These are phyloP conservation scores for Heteromurus nitidus DNA, from an alignment of 2,888 invertebrate genomes.

Conservation along the genomic window DNA sequence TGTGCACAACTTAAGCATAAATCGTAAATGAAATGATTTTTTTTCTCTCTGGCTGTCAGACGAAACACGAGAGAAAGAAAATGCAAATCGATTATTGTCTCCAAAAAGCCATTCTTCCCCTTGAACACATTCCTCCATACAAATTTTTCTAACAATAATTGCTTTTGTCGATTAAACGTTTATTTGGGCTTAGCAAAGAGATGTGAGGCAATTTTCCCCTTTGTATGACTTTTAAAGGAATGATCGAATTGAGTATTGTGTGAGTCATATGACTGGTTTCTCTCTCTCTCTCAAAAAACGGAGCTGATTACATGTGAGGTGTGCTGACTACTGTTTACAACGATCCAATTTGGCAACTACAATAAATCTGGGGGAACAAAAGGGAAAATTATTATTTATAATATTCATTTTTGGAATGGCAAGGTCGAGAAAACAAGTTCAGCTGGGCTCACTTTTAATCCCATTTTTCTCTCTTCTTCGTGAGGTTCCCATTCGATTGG, in stretches of 20 bases:
- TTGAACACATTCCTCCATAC: too few species aligned
- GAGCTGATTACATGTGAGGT: too few species aligned
- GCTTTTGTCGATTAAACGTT: constrained; percentile 39
- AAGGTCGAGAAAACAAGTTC: constrained; percentile 53
- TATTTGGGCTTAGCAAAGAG: too few species aligned
- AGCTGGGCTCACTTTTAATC: too few species aligned
- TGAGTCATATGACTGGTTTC: background rate
- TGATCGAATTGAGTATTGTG: constrained; percentile 34
- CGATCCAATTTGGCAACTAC: constrained; percentile 18
- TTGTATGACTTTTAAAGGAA: constrained; percentile 28
- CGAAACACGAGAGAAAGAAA: constrained; percentile 12
- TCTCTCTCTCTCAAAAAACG: background rate
- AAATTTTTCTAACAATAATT: constrained; percentile 21
- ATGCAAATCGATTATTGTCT: constrained; percentile 25
- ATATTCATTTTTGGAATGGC: constrained; percentile 39
- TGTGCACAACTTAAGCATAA: too few species aligned
- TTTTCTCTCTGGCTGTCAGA: background rate
- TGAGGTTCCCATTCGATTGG: too few species aligned
- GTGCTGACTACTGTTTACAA: constrained; percentile 17
- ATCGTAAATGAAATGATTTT: constrained; percentile 7
- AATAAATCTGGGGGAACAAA: constrained; percentile 24
- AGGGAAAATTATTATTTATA: constrained; percentile 16
- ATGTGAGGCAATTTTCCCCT: too few species aligned
- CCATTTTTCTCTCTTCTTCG: too few species aligned
- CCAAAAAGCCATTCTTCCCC: background rate